Conservation (phyloP, 2,888 invertebrate species). For the Zootermopsis nevadensis region DNA sequence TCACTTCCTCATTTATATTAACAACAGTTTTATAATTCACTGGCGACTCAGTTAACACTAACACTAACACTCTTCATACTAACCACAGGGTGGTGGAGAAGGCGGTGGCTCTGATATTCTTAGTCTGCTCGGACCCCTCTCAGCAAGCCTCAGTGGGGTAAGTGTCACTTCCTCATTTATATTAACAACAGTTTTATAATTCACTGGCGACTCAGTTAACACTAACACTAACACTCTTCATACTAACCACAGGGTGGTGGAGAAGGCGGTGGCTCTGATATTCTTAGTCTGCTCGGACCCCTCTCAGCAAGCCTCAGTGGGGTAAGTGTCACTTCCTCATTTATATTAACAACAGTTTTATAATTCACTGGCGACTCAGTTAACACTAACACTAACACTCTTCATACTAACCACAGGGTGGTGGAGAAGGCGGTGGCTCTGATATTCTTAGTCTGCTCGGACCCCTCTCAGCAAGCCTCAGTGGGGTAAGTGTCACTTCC, state of each 20-base stretch:
- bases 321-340: no score
- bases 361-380: neutral
- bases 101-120: slow-evolving; percentile 31
- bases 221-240: no score
- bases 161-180: neutral
- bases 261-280: slow-evolving; percentile 34
- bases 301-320: neutral
- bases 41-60: no score
- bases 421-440: slow-evolving; percentile 38
- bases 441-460: slow-evolving; percentile 3
- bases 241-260: neutral
- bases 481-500: neutral
- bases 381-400: neutral
- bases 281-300: slow-evolving; percentile 5
- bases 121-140: slow-evolving; percentile 14
- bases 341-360: no score
- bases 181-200: no score
- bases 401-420: slow-evolving; percentile 10
- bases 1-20: no score
- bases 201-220: no score
- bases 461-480: neutral
- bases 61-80: neutral
- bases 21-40: no score
- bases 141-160: slow-evolving; percentile 46
- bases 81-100: slow-evolving; percentile 11